Percentiles rank a stretch among this genome's conserved stretches.
phyloP scores from a whole-genome alignment of 2,888 invertebrate species.

The Polyploca ridens region DNA sequence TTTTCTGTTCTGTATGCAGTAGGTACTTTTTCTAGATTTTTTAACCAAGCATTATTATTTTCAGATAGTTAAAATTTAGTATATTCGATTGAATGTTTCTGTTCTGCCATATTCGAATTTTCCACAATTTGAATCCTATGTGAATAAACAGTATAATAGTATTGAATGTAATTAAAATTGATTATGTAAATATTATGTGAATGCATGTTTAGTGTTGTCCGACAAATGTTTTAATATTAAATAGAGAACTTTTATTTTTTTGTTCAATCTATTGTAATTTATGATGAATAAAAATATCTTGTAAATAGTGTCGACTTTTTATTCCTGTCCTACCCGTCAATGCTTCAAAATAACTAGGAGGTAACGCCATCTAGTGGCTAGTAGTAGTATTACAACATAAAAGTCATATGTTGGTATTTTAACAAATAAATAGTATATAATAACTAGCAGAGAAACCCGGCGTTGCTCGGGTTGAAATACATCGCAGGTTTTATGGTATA shows the following conservation, averaged over 20 bases:
- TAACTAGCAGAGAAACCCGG: too few species aligned
- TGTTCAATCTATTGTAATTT: slow-evolving; percentile 41
- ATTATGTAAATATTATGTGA: slow-evolving; percentile 25
- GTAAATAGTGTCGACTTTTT: slow-evolving; percentile 24
- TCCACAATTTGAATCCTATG: neutral
- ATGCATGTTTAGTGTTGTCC: slow-evolving; percentile 37
- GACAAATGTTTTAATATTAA: slow-evolving; percentile 43
- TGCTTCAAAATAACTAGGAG: neutral
- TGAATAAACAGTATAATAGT: neutral
- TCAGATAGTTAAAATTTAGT: too few species aligned
- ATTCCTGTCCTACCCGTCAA: neutral
- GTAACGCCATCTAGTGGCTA: slow-evolving; percentile 4
- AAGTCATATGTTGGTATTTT: too few species aligned
- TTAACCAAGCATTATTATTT: too few species aligned
- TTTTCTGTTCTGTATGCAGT: too few species aligned
- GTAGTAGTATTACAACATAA: neutral
- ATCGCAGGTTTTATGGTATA: too few species aligned
- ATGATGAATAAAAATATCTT: slow-evolving; percentile 35
- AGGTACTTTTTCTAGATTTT: too few species aligned
- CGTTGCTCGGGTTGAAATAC: too few species aligned
- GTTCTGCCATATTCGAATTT: too few species aligned
- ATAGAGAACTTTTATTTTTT: slow-evolving; percentile 46
- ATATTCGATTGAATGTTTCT: neutral
- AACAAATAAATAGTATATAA: neutral
- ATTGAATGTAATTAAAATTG: neutral